A percentile compares a stretch with the other conserved stretches of the same genome.
phyloP scores from a whole-genome alignment of 2,888 invertebrate species.

The Agrotis clavis region DNA sequence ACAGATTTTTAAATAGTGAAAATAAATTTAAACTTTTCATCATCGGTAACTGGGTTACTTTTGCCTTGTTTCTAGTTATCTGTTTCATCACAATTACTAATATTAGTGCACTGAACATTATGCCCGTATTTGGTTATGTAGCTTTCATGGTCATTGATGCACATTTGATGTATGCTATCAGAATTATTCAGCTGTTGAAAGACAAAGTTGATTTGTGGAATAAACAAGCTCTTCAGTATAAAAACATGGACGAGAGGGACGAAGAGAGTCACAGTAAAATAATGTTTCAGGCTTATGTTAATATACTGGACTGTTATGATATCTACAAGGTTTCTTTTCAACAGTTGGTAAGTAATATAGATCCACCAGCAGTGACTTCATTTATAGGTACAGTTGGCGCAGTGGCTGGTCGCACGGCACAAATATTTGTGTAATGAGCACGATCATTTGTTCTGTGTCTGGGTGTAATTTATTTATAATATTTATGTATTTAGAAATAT shows the following conservation, averaged over 20 bases:
- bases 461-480: too few relatives aligned
- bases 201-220: constrained; percentile 45
- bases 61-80: not conserved
- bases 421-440: too few relatives aligned
- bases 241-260: not conserved
- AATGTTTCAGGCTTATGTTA: constrained; percentile 28
- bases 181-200: constrained; percentile 30
- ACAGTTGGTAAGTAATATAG: constrained; percentile 1
- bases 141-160: constrained; percentile 7
- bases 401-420: too few relatives aligned
- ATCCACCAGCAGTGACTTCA: too few relatives aligned
- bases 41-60: constrained; percentile 14
- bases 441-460: too few relatives aligned
- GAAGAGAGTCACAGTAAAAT: not conserved
- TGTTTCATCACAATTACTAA: rapidly evolving
- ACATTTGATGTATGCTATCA: constrained; percentile 25
- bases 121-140: not conserved
- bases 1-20: not conserved
- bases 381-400: too few relatives aligned
- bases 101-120: too few relatives aligned
- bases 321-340: constrained; percentile 12
- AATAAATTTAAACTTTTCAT: not conserved
- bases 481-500: too few relatives aligned
- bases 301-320: constrained; percentile 37
- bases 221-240: not conserved